These are phyloP conservation scores for Etheostoma spectabile DNA, from an alignment of 2,113 vertebrate genomes.

Conservation along the genomic window DNA sequence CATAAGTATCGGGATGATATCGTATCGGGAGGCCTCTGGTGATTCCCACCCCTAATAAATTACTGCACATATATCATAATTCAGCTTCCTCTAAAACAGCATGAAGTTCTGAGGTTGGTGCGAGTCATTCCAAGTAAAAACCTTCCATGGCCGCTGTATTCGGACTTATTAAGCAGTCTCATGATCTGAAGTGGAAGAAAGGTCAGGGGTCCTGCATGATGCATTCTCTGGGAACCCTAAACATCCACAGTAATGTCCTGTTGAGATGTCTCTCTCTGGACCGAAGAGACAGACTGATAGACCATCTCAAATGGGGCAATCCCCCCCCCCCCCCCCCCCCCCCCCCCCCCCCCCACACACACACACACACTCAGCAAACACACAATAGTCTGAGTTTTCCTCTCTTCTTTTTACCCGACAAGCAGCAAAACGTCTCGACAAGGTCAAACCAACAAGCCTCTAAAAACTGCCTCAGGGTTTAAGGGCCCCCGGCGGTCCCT, in stretches of 20 bases:
- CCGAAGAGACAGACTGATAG: neutral
- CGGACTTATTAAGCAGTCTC: too few species aligned
- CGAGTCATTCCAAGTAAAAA: too few species aligned
- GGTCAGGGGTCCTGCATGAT: neutral
- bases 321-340: neutral
- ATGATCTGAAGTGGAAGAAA: neutral
- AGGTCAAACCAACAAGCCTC: slow-evolving; percentile 16
- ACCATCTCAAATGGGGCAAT: neutral
- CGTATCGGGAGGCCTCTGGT: too few species aligned
- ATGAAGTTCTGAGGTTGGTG: too few species aligned
- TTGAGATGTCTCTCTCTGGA: slow-evolving; percentile 3
- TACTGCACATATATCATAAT: too few species aligned
- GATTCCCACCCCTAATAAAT: too few species aligned
- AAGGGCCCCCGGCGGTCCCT: neutral
- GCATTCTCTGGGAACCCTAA: neutral
- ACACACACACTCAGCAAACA: too few species aligned
- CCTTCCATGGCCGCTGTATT: too few species aligned
- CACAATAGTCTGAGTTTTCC: slow-evolving; percentile 2
- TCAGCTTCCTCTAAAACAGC: too few species aligned
- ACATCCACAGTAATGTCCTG: neutral
- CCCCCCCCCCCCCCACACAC: too few species aligned
- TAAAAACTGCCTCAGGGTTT: slow-evolving; percentile 33
- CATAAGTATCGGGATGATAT: too few species aligned
- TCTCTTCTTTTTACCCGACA: neutral
- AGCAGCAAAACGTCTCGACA: slow-evolving; percentile 11